phyloP scores from a whole-genome alignment of 1,140 invertebrate genomes.

The Chrysomallon squamiferum region DNA sequence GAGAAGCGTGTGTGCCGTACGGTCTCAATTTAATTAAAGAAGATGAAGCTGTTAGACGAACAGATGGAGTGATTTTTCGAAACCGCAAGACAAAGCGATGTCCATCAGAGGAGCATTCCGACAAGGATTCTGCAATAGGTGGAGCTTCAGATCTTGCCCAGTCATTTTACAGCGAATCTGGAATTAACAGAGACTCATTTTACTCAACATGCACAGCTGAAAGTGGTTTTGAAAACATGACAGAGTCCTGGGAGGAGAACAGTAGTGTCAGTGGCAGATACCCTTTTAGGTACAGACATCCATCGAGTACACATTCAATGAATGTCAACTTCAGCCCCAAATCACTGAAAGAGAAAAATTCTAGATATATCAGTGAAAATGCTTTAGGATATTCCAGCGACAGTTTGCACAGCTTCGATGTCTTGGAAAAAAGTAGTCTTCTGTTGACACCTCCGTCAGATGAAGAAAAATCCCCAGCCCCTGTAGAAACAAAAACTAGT shows the following conservation, averaged over 20 bases:
- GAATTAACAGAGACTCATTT: constrained; percentile 28
- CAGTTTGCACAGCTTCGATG: background rate
- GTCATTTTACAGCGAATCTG: constrained; percentile 18
- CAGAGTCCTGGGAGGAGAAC: constrained; percentile 14
- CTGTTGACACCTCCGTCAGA: constrained; percentile 41
- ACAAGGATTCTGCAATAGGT: constrained; percentile 20
- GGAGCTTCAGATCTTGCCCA: constrained; percentile 16
- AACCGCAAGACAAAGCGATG: constrained; percentile 2
- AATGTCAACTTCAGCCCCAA: constrained; percentile 38
- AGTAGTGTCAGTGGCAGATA: constrained; percentile 9
- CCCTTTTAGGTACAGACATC: background rate
- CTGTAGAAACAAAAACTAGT: background rate
- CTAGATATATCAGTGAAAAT: constrained; percentile 18
- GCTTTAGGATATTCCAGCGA: constrained; percentile 8
- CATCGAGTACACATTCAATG: constrained; percentile 26
- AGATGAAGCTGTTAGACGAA: background rate
- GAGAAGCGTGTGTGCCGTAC: background rate
- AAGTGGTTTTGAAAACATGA: constrained; percentile 28
- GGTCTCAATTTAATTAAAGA: background rate
- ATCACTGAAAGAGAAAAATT: constrained; percentile 36
- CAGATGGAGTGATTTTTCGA: background rate
- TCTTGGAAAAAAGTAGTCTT: constrained; percentile 21
- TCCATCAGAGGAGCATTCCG: constrained; percentile 3
- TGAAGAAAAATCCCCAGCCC: constrained; percentile 25
- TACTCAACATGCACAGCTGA: constrained; percentile 32